Evolutionary conservation across 37 sponge, comb jelly and placozoan species (phyloP), one percentile per base, ranked within the genome.

Genomic region (Mnemiopsis leidyi): DNA sequence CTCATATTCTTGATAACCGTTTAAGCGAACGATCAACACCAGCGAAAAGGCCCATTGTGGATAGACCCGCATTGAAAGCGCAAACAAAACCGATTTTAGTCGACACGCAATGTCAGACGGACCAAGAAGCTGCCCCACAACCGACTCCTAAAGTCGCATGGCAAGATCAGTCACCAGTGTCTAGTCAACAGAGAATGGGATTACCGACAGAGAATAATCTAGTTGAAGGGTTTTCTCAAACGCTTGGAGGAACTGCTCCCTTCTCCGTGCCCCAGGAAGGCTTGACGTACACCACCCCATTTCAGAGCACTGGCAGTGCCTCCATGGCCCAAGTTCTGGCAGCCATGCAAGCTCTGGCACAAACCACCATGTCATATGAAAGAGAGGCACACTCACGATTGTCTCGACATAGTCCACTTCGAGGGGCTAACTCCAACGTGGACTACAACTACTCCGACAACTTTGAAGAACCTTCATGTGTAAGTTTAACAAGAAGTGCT

Each of bases 291-390:
- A 3, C 79, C 79, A 77, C 21, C 36, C 79, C 34, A 31, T 32
- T 77, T 32, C 90, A 85, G 48, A 85, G 90, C 39, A 85, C 61
- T 26, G 35, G 35, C 3, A 32, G 24, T 37, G 36, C 24, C 21
- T 39, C 90, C 40, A 85, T 85, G 90, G 90, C 40, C 5, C 90
- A 85, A 37, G 90, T 85, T 38, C 26, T 85, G 3, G 90, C 90
- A 36, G 90, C 90, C 40, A 85, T 85, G 90, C 90, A 85, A 37
- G 90, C 90, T 21, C 35, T 85, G 33, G 79, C 35, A 16, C 26
- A 77, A 0, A 77, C 33, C 36, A 32, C 32, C 36, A 69, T 69
- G 73, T 69, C 73, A n/a, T 20, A 28, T 23, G 79, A 77, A 34
- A 77, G 79, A 77, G 79, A 77, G 20, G 35, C 35, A 21, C 79